Evolutionary conservation across 1,140 invertebrate genomes (phyloP).

Genomic region (Antheraea pernyi): DNA sequence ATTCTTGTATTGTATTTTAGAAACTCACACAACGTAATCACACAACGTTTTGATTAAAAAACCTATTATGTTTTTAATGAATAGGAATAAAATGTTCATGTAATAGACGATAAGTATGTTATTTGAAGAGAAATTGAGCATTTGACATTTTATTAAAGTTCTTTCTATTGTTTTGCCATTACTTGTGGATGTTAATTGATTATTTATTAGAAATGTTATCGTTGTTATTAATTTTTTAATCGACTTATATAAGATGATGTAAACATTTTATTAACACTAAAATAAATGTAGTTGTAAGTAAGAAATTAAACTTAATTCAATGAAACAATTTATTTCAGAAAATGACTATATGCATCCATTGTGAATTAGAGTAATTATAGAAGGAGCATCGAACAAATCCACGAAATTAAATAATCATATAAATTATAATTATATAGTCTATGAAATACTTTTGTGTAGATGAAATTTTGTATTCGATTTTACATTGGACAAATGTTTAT

Average conservation of each 20-base stretch:
- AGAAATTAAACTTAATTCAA: no score
- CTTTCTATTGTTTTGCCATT: not conserved
- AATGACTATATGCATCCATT: no score
- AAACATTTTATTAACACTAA: not conserved
- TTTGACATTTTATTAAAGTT: not conserved
- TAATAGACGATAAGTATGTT: not conserved
- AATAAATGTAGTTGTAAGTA: not conserved
- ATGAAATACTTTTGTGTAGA: no score
- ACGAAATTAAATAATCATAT: no score
- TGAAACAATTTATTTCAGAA: no score
- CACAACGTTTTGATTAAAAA: not conserved
- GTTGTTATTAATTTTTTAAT: slow-evolving; percentile 1
- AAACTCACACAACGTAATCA: not conserved
- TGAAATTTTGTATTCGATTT: no score
- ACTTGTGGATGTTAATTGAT: not conserved
- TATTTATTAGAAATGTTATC: not conserved
- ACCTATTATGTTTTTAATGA: not conserved
- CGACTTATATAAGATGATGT: not conserved
- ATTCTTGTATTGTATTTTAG: not conserved
- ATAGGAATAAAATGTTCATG: not conserved
- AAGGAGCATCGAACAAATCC: no score
- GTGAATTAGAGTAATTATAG: no score
- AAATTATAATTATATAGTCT: no score
- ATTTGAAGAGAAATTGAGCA: not conserved
- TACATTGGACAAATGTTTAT: no score